A percentile compares a stretch with the other conserved stretches of the same genome.
These are phyloP conservation scores for Raja brachyura DNA, from an alignment of 2,113 vertebrate genomes.

Conservation along the genomic window DNA sequence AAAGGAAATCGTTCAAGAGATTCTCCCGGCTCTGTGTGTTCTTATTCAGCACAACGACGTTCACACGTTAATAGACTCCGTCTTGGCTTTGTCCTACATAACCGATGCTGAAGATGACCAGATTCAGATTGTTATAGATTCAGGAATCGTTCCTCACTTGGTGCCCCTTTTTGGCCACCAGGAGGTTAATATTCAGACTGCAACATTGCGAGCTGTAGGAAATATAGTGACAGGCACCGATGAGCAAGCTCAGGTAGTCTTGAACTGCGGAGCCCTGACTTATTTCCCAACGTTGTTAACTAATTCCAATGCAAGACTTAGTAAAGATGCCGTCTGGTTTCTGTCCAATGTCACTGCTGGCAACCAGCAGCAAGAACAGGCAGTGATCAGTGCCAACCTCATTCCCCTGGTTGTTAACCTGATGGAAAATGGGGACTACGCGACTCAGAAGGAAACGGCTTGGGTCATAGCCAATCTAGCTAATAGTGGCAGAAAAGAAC, in stretches of 20 bases:
- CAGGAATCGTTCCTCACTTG: constrained; percentile 87
- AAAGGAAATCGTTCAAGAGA: constrained; percentile 98
- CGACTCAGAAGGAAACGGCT: constrained; percentile 95
- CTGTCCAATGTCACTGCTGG: constrained; percentile 98
- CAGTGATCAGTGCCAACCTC: constrained; percentile 92
- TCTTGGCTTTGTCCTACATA: constrained; percentile 96
- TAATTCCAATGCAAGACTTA: constrained; percentile 98
- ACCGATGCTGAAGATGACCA: constrained; percentile 97
- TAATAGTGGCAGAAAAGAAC: constrained; percentile 95
- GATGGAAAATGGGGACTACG: constrained; percentile 97
- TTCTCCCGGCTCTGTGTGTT: constrained; percentile 90
- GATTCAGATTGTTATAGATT: constrained; percentile 99
- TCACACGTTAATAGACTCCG: constrained; percentile 95
- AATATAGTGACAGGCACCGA: constrained; percentile 98
- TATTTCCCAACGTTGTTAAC: constrained; percentile 93
- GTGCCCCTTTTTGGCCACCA: constrained; percentile 96
- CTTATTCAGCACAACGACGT: constrained; percentile 97
- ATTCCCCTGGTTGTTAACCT: constrained; percentile 98
- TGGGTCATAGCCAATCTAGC: constrained; percentile 99
- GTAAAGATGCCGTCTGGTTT: constrained; percentile 99
- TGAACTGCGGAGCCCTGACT: constrained; percentile 91
- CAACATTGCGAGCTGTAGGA: constrained; percentile 87
- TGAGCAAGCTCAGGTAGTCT: constrained; percentile 96
- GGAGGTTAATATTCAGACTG: constrained; percentile 99
- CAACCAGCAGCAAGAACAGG: constrained; percentile 98